Conservation (phyloP, 1,140 invertebrate species). For the Heliconius melpomene region DNA sequence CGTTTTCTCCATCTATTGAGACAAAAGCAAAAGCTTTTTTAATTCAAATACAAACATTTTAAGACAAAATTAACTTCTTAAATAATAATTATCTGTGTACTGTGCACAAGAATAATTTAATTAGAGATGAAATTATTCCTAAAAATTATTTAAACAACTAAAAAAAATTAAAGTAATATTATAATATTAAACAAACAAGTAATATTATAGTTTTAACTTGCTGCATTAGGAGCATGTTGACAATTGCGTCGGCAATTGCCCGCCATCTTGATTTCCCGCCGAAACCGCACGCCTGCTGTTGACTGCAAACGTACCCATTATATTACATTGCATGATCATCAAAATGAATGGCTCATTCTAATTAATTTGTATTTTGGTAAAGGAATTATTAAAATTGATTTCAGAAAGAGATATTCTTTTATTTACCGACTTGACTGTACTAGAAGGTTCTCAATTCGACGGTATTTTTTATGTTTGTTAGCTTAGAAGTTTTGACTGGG, state of each 20-base stretch:
- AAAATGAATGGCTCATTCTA: slow-evolving; percentile 16
- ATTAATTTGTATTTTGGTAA: neutral
- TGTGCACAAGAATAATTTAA: too few relatives aligned
- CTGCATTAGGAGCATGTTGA: slow-evolving; percentile 18
- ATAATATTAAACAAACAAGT: neutral
- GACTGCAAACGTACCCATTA: slow-evolving; percentile 24
- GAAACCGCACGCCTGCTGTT: slow-evolving; percentile 37
- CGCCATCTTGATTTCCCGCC: slow-evolving; percentile 37
- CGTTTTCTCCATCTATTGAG: too few relatives aligned
- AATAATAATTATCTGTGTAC: too few relatives aligned
- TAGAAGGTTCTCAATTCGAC: too few relatives aligned
- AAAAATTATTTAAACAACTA: too few relatives aligned
- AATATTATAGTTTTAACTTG: neutral
- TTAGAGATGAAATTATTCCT: too few relatives aligned
- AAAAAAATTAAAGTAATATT: neutral
- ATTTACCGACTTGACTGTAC: too few relatives aligned
- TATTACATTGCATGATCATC: slow-evolving; percentile 14
- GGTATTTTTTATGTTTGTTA: too few relatives aligned
- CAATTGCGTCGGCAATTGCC: slow-evolving; percentile 32
- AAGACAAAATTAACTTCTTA: too few relatives aligned
- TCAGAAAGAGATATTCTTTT: neutral
- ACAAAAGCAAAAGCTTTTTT: too few relatives aligned
- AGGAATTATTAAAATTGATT: neutral
- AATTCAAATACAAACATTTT: too few relatives aligned
- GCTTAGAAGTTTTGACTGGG: too few relatives aligned